Conservation (phyloP, 2,888 invertebrate genomes). For the Leucophenga montana region DNA sequence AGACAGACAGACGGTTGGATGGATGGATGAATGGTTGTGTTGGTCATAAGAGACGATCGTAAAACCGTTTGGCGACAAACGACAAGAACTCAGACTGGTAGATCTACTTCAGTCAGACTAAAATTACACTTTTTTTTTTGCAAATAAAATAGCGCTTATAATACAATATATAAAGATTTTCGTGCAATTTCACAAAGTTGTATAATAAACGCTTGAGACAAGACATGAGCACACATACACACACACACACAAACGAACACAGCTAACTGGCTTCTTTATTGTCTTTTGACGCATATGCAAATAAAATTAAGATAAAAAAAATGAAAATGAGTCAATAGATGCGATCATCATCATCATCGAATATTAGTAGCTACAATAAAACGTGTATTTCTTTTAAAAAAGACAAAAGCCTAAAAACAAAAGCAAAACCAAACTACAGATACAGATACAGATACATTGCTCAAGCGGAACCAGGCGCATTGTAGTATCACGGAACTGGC, state of each 20-base stretch:
- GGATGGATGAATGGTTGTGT: no score
- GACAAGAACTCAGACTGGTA: neutral
- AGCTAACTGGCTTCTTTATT: conserved; percentile 1
- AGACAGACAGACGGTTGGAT: neutral
- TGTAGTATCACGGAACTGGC: neutral
- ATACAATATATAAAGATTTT: neutral
- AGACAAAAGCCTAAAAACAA: neutral
- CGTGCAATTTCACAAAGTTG: neutral
- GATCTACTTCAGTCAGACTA: no score
- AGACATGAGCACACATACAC: neutral
- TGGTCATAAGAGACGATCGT: no score
- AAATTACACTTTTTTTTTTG: neutral
- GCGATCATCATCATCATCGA: conserved; percentile 8
- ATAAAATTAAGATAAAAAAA: neutral
- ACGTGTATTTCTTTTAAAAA: conserved; percentile 3
- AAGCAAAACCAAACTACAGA: no score
- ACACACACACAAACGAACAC: neutral
- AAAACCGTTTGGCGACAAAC: conserved; percentile 46
- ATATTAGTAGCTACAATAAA: neutral
- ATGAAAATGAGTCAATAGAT: conserved; percentile 14
- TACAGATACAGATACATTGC: neutral
- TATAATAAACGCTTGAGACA: neutral
- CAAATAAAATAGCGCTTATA: conserved; percentile 25
- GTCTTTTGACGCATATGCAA: conserved; percentile 14
- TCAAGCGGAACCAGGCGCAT: neutral